Evolutionary conservation across 2,888 invertebrate species (phyloP), one percentile per base, ranked within the genome.

Genomic region (Nowickia ferox): DNA sequence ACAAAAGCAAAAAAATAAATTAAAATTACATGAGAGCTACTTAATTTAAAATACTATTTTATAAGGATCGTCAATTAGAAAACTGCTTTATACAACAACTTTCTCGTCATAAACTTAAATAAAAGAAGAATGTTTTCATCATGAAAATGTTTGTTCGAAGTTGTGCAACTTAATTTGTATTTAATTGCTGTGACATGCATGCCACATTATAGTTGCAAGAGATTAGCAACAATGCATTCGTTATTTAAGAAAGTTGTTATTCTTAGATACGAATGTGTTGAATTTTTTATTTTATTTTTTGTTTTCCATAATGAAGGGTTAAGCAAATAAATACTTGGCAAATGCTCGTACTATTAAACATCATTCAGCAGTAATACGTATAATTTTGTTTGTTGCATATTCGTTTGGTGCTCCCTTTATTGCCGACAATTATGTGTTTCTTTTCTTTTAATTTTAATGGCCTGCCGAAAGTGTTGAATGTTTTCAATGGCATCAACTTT

Each of bases 401-500:
- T 71, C 48, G 66, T 75, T 42, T 9, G 19, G 15, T 81, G 19
- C 38, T 69, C 40, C 22, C 51, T 80, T 71, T 71, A 38, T 51
- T 76, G 55, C 30, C 57, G 72, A 71, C 71, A 76, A 80, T 80
- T 66, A 46, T 65, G 65, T 72, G 65, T 65, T 61, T 42, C 69
- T 55, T 53, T 61, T 42, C 69, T 55, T 53, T 71, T 79, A 17
- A 68, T 48, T 77, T 68, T 51, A 78, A 75, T 78, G 30, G 63
- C 11, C 78, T 78, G 77, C 74, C 78, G 82, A 85, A 81, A 85
- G 81, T 84, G 81, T 84, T 84, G 84, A 84, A 72, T 72, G 66
- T 82, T n/a, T n/a, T 82, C 69, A 82, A 69, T 85, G 46, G 74
- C 51, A 63, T 59, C 65, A 55, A 77, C 46, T 71, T 59, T 66